Percentiles rank a stretch among this genome's conserved stretches.
phyloP scores from a whole-genome alignment of 2,113 vertebrate species.

The Nesoenas mayeri region DNA sequence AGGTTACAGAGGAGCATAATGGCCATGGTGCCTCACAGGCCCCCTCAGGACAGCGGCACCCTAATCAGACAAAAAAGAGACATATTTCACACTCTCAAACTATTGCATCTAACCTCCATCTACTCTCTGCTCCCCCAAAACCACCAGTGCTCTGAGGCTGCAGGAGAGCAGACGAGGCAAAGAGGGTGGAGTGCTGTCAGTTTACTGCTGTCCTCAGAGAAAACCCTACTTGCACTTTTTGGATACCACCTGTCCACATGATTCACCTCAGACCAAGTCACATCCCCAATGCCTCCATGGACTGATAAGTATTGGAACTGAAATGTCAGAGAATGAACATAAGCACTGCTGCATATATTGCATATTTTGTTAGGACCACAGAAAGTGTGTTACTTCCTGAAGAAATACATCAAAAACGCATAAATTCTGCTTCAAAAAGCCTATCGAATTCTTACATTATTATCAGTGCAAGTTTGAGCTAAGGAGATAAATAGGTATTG shows the following conservation, averaged over 20 bases:
- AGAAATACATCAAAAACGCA: neutral
- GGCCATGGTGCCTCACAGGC: too few relatives aligned
- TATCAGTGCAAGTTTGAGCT: neutral
- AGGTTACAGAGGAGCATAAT: neutral
- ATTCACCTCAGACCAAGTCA: neutral
- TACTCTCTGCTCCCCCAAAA: neutral
- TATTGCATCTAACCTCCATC: too few relatives aligned
- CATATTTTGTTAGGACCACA: neutral
- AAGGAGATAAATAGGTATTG: neutral
- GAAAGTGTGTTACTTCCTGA: neutral
- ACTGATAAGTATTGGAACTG: neutral
- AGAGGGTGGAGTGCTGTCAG: neutral
- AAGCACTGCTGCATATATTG: neutral
- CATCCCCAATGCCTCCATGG: rapidly evolving
- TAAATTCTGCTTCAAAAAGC: neutral
- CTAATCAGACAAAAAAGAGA: neutral
- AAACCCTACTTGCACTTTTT: neutral
- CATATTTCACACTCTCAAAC: neutral
- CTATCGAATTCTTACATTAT: neutral
- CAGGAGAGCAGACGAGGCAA: neutral
- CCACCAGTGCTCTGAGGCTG: neutral
- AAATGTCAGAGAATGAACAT: neutral
- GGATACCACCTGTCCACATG: too few relatives aligned
- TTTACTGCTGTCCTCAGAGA: neutral
- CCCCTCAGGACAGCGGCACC: rapidly evolving